Conservation (phyloP, 2,888 invertebrate genomes). For the Euspilapteryx auroguttella region DNA sequence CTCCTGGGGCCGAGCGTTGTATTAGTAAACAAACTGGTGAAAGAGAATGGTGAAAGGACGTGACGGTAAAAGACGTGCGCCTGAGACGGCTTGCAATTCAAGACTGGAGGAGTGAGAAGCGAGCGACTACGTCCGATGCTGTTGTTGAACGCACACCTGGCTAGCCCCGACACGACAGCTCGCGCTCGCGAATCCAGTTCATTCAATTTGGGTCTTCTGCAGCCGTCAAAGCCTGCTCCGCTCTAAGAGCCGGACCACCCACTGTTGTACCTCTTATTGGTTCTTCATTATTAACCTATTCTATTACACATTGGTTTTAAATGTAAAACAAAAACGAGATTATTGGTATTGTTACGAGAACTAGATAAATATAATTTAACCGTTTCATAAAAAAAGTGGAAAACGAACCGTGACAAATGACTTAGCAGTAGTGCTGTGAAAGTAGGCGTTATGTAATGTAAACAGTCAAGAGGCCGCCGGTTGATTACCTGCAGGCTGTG, state of each 20-base stretch:
- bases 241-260: too few species aligned
- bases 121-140: not conserved
- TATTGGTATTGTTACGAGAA: too few species aligned
- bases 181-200: conserved; percentile 33
- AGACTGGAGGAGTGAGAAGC: conserved; percentile 19
- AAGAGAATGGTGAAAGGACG: conserved; percentile 8
- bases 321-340: too few species aligned
- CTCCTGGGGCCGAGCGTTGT: too few species aligned
- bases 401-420: not conserved
- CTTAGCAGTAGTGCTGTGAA: conserved; percentile 16
- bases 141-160: not conserved
- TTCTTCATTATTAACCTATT: too few species aligned
- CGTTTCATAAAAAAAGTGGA: conserved; percentile 3
- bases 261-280: conserved; percentile 1
- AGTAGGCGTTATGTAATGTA: conserved; percentile 28
- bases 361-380: too few species aligned
- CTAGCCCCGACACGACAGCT: conserved; percentile 1
- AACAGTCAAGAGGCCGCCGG: conserved; percentile 14
- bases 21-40: conserved; percentile 37
- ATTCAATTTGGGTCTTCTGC: too few species aligned
- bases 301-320: too few species aligned
- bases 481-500: not conserved
- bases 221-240: too few species aligned
- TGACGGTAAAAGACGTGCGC: conserved; percentile 20
- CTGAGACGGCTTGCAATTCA: conserved; percentile 20